Evolutionary conservation across 2,113 vertebrate genomes (phyloP).

Genomic region (Eulemur macaco): DNA sequence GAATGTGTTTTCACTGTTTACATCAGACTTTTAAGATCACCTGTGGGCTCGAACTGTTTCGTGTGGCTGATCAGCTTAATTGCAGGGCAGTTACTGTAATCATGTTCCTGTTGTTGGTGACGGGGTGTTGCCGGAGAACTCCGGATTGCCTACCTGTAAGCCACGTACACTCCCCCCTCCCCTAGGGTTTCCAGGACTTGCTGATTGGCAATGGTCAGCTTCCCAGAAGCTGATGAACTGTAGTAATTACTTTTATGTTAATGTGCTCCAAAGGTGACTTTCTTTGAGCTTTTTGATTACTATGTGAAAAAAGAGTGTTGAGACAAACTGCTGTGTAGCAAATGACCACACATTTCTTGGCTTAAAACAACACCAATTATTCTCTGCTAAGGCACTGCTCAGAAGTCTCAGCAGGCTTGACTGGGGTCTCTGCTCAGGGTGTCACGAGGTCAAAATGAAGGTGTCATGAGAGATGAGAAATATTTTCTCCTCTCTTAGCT

Average conservation of each 20-base stretch:
- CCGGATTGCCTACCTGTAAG: neutral
- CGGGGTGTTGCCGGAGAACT: neutral
- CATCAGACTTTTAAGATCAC: neutral
- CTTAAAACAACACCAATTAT: neutral
- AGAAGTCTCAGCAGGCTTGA: neutral
- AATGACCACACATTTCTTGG: neutral
- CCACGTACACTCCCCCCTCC: neutral
- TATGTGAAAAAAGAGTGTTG: neutral
- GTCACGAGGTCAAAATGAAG: neutral
- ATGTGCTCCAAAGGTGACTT: neutral
- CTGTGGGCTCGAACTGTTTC: neutral
- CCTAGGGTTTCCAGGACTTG: neutral
- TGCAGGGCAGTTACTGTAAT: neutral
- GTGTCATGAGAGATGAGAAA: neutral
- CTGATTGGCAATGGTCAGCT: neutral
- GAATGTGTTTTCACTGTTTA: neutral
- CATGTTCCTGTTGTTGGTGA: neutral
- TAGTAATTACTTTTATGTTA: neutral
- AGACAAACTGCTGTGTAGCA: neutral
- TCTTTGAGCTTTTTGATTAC: constrained; percentile 36
- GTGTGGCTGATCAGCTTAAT: neutral
- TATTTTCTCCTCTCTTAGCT: neutral
- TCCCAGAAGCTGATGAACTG: neutral
- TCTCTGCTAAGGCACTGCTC: neutral
- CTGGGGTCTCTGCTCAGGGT: neutral